Evolutionary conservation across 2,888 invertebrate genomes (phyloP).

Genomic region (Thysanoteuthis rhombus): DNA sequence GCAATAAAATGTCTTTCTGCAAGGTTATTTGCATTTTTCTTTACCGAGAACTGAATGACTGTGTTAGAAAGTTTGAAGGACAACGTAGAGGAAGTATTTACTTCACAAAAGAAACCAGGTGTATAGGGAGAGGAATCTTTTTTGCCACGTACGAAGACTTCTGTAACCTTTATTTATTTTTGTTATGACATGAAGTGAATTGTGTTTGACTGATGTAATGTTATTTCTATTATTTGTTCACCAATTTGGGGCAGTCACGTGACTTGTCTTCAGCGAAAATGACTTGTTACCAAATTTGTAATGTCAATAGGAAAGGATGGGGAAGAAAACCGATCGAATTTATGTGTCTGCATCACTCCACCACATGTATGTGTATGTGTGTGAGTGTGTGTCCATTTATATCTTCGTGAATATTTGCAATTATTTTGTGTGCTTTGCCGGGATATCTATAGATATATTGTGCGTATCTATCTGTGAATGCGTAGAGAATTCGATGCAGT

Average conservation of each 20-base stretch:
- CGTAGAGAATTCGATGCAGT: too few species aligned
- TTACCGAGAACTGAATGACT: background rate
- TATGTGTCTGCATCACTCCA: background rate
- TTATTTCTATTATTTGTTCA: background rate
- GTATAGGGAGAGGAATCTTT: background rate
- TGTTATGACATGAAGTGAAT: background rate
- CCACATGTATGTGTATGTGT: background rate
- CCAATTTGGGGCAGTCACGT: background rate
- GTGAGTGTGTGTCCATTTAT: background rate
- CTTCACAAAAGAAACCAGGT: background rate
- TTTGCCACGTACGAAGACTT: background rate
- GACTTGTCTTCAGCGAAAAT: background rate
- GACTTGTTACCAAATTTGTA: background rate
- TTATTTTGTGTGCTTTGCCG: too few species aligned
- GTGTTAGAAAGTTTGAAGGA: background rate
- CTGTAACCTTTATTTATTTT: background rate
- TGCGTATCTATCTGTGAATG: too few species aligned
- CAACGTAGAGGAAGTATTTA: background rate
- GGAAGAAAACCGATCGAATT: background rate
- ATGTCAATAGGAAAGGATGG: background rate
- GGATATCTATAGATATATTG: too few species aligned
- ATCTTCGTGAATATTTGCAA: background rate
- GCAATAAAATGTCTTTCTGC: background rate
- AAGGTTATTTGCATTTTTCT: background rate
- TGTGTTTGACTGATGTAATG: background rate